Percentiles rank a stretch among this genome's conserved stretches.
Evolutionary conservation across 2,113 vertebrate genomes (phyloP).

Genomic region (Podarcis raffonei): DNA sequence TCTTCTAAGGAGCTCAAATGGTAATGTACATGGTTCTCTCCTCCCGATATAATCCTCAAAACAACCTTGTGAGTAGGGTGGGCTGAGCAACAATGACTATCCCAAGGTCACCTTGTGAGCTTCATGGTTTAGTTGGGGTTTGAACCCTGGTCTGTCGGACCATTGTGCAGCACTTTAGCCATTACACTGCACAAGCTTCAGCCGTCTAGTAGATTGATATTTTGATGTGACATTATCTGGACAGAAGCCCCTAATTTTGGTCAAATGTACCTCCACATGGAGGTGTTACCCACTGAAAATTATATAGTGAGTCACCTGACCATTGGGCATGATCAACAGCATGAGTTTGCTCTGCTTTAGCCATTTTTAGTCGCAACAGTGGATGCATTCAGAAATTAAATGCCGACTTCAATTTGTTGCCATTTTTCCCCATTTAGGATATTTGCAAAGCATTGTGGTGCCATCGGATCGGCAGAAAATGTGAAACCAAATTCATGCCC

Average conservation of each 20-base stretch:
- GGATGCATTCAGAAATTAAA: neutral
- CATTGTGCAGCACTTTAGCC: too few species aligned
- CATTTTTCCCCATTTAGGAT: constrained; percentile 73
- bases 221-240: neutral
- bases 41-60: too few species aligned
- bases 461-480: constrained; percentile 89
- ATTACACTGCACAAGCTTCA: too few species aligned
- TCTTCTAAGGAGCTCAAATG: too few species aligned
- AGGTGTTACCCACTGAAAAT: neutral
- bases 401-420: neutral
- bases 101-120: too few species aligned
- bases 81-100: too few species aligned
- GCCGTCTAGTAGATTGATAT: neutral
- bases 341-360: neutral
- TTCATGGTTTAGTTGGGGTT: too few species aligned
- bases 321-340: too few species aligned
- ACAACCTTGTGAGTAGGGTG: too few species aligned
- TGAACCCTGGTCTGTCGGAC: too few species aligned
- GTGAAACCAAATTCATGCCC: constrained; percentile 94
- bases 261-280: neutral
- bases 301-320: neutral
- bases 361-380: neutral
- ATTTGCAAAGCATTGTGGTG: constrained; percentile 95
- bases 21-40: too few species aligned
- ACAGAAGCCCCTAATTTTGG: neutral